phyloP scores from a whole-genome alignment of 2,888 invertebrate species.

The Acanthosepion esculentum region DNA sequence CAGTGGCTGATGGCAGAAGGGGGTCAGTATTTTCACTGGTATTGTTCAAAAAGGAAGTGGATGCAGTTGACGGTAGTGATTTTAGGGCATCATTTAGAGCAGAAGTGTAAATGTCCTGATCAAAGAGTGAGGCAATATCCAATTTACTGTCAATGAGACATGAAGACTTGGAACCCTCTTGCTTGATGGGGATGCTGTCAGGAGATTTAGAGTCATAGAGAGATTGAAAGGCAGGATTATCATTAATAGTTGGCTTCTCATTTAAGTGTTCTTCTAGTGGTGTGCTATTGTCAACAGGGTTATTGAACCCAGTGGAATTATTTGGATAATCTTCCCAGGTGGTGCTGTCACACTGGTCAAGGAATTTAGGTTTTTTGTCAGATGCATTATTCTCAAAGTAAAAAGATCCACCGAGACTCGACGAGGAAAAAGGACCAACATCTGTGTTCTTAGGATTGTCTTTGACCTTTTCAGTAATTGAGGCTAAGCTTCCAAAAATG shows the following conservation, averaged over 20 bases:
- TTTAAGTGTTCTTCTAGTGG: background rate
- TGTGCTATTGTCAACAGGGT: no score
- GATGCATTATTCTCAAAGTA: background rate
- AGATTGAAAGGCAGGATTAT: background rate
- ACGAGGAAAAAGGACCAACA: background rate
- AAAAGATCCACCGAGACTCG: background rate
- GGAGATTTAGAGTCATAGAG: no score
- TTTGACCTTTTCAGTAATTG: background rate
- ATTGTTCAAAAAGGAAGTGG: background rate
- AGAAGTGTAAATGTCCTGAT: constrained; percentile 40
- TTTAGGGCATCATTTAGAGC: constrained; percentile 42
- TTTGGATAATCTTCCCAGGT: background rate
- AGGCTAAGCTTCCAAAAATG: background rate
- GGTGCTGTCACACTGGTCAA: background rate
- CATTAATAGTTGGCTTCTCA: background rate
- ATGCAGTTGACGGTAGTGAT: constrained; percentile 2
- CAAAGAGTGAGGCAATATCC: constrained; percentile 42
- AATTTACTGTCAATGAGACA: constrained; percentile 39
- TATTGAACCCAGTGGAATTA: background rate
- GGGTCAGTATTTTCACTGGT: constrained; percentile 21
- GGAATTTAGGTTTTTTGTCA: background rate
- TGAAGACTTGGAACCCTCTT: constrained; percentile 6
- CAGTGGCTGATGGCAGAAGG: background rate
- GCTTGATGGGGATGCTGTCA: background rate
- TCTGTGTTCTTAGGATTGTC: background rate